A percentile compares a stretch with the other conserved stretches of the same genome.
Conservation (phyloP, 2,113 vertebrate genomes). For the Hyaena hyaena region DNA sequence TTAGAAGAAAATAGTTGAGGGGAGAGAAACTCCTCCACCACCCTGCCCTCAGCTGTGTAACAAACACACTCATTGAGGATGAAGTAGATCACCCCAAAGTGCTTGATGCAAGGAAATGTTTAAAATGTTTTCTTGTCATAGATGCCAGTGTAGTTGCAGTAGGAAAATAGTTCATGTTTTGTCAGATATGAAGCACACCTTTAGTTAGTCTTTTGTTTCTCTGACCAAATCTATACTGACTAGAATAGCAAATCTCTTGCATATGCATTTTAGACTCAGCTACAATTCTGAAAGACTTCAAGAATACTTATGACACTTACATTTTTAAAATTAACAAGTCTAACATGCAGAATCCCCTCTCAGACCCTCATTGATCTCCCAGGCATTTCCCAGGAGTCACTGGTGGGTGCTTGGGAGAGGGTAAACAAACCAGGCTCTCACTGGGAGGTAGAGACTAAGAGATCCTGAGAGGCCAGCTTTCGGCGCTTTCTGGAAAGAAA, state of each 20-base stretch:
- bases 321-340: conserved; percentile 1
- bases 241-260: not conserved
- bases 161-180: not conserved
- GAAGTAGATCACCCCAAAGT: not conserved
- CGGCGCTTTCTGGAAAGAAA: not conserved
- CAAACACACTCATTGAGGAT: not conserved
- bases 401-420: not conserved
- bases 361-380: not conserved
- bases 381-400: not conserved
- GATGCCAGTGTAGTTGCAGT: not conserved
- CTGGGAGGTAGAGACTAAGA: not conserved
- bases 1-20: not conserved
- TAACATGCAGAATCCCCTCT: not conserved
- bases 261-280: not conserved
- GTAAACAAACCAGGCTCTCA: not conserved
- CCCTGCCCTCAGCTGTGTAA: not conserved
- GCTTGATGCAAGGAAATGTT: not conserved
- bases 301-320: not conserved
- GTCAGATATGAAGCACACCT: not conserved
- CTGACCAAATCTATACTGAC: not conserved
- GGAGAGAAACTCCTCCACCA: not conserved
- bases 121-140: not conserved
- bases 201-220: conserved; percentile 14
- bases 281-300: conserved; percentile 26
- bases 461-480: not conserved